A percentile compares a stretch with the other conserved stretches of the same genome.
Conservation (phyloP, 2,113 vertebrate genomes). For the Macaca mulatta region DNA sequence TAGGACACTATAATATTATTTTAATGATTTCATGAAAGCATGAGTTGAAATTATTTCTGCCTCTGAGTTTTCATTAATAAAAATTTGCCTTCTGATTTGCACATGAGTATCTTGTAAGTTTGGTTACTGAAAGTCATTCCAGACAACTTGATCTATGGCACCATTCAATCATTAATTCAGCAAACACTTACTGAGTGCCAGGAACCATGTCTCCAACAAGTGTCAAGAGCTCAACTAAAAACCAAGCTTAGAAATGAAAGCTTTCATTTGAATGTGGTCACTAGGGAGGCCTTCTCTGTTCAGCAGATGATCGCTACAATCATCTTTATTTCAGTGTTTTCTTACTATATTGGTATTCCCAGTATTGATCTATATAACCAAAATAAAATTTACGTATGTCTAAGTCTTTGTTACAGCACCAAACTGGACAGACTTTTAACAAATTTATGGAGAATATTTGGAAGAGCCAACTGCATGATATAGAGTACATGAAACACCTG, state of each 20-base stretch:
- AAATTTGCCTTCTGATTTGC: not conserved
- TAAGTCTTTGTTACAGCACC: not conserved
- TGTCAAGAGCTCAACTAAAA: not conserved
- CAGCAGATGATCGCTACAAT: not conserved
- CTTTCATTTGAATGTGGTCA: not conserved
- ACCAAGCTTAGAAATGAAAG: not conserved
- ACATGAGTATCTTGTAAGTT: no score
- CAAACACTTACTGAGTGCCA: not conserved
- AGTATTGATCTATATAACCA: not conserved
- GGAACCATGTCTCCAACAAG: not conserved
- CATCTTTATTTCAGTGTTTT: not conserved
- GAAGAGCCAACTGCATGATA: not conserved
- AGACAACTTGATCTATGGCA: not conserved
- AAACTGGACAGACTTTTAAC: not conserved
- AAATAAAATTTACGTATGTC: not conserved
- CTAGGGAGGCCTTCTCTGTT: not conserved
- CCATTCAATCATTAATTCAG: not conserved
- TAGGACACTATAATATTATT: not conserved
- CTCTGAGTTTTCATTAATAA: not conserved
- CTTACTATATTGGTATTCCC: not conserved
- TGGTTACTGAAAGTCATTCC: not conserved
- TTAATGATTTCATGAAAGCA: not conserved
- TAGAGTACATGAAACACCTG: not conserved
- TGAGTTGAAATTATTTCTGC: not conserved
- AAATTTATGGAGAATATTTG: not conserved